phyloP scores from a whole-genome alignment of 2,888 invertebrate genomes.

The Galeopsomyia nigrocyanea region DNA sequence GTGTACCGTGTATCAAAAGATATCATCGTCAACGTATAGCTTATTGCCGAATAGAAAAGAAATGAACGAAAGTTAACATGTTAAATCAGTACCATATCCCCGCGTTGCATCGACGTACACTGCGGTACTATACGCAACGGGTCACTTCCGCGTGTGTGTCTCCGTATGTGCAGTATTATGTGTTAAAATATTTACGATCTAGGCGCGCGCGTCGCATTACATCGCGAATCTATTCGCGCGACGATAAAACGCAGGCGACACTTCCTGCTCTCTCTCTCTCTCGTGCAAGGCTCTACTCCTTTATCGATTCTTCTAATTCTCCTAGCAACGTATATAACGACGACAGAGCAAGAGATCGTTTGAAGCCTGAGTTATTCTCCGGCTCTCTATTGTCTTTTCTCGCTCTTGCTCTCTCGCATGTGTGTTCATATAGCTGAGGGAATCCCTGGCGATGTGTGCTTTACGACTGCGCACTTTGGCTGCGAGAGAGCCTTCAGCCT shows the following conservation, averaged over 20 bases:
- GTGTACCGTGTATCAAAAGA: too few relatives aligned
- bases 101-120: too few relatives aligned
- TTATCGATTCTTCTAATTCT: conserved; percentile 35
- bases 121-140: too few relatives aligned
- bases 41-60: neutral
- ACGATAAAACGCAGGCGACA: conserved; percentile 14
- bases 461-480: conserved; percentile 27
- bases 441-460: neutral
- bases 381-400: conserved; percentile 26
- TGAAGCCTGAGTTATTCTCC: conserved; percentile 43
- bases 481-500: too few relatives aligned
- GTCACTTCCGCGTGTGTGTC: conserved; percentile 2
- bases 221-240: conserved; percentile 38
- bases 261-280: neutral
- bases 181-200: conserved; percentile 39
- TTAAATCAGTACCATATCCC: too few relatives aligned
- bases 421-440: too few relatives aligned
- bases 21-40: too few relatives aligned
- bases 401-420: too few relatives aligned
- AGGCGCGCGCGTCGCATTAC: conserved; percentile 1
- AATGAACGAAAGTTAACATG: neutral
- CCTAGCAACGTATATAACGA: neutral
- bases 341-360: too few relatives aligned
- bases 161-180: too few relatives aligned
- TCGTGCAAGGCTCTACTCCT: neutral